Percentiles rank a stretch among this genome's conserved stretches.
Evolutionary conservation across 2,113 vertebrate genomes (phyloP).

Genomic region (Apaloderma vittatum): DNA sequence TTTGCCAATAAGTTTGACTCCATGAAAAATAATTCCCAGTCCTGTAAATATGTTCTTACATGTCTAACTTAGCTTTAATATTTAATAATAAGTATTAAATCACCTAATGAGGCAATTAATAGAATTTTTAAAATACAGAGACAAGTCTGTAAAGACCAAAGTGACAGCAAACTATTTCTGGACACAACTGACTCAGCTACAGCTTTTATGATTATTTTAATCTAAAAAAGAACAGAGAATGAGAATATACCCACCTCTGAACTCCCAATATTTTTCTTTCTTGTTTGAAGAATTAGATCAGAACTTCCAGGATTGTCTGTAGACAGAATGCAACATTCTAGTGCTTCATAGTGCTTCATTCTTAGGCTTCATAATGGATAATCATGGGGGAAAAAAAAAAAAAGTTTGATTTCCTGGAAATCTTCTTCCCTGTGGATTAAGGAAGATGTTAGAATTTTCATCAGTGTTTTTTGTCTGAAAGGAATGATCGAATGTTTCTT

Average conservation of each 20-base stretch:
- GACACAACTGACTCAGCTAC: neutral
- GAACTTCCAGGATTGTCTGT: neutral
- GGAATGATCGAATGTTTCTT: neutral
- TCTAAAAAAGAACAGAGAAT: neutral
- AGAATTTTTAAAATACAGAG: neutral
- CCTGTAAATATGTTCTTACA: neutral
- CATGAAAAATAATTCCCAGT: neutral
- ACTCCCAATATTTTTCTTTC: neutral
- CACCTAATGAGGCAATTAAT: neutral
- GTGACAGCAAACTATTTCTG: neutral
- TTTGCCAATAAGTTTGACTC: neutral
- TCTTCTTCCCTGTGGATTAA: neutral
- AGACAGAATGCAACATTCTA: neutral
- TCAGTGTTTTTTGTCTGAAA: neutral
- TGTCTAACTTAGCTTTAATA: neutral
- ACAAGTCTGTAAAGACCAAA: neutral
- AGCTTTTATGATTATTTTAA: neutral
- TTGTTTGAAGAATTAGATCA: neutral
- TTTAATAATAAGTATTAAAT: neutral
- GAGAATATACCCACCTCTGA: neutral
- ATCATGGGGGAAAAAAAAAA: neutral
- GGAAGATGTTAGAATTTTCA: neutral
- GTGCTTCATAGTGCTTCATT: neutral
- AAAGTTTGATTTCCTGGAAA: neutral
- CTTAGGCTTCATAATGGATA: neutral